Percentiles rank a stretch among this genome's conserved stretches.
phyloP scores from a whole-genome alignment of 2,888 invertebrate species.

The Nemurella pictetii region DNA sequence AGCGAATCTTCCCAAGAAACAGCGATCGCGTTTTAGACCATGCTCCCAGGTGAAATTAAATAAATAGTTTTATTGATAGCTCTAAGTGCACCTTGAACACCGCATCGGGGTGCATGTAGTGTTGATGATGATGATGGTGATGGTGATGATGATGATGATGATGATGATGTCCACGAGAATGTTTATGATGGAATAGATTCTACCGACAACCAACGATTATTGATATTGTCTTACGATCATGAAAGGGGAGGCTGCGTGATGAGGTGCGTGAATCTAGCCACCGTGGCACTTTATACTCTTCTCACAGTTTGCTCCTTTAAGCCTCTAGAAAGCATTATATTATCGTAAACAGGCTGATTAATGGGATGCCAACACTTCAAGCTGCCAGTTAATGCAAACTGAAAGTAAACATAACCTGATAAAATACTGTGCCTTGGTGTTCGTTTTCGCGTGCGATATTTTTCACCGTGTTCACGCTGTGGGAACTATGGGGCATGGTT shows the following conservation, averaged over 20 bases:
- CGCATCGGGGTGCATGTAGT: neutral
- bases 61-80: neutral
- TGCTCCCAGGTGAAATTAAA: neutral
- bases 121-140: neutral
- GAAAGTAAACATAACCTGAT: neutral
- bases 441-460: neutral
- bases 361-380: neutral
- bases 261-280: neutral
- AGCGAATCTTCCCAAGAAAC: neutral
- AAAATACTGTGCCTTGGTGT: neutral
- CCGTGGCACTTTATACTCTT: neutral
- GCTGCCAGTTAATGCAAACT: neutral
- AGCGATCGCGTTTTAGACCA: too few relatives aligned
- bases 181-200: too few relatives aligned
- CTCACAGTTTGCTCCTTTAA: neutral
- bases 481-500: neutral
- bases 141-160: neutral
- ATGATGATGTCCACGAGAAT: neutral
- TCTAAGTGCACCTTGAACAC: neutral
- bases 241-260: too few relatives aligned
- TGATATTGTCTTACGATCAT: neutral
- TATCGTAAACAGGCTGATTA: constrained; percentile 13
- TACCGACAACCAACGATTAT: too few relatives aligned
- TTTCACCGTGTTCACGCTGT: too few relatives aligned
- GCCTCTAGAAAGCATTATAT: neutral